Evolutionary conservation across 2,888 invertebrate genomes (phyloP), one percentile per base, ranked within the genome.

Genomic region (Nipponacmea schrenckii): DNA sequence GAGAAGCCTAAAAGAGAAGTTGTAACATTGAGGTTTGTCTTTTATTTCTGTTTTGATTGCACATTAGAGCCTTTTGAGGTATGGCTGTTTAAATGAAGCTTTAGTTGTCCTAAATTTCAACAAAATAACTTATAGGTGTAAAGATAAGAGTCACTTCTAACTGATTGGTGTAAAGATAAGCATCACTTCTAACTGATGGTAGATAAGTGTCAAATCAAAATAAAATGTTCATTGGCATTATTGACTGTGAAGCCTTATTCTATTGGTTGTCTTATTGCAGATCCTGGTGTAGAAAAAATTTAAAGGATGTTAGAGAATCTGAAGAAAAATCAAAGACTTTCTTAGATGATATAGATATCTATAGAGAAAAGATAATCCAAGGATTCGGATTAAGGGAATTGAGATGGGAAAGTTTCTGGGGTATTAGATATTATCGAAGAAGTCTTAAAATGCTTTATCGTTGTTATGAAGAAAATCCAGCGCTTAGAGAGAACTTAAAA

Each of bases 361-460:
- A 95, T 66, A 92, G 92, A 80, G 90, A 91, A 65, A 89, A 90
- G 67, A 90, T 95, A 62, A 91, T 92, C 82, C 85, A 91, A 63
- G 81, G 88, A 71, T 90, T 93, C 68, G 91, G 91, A 45, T 84
- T 94, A 17, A 90, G 90, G 50, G 91, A 93, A 77, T 91, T 94
- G 3, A 89, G 91, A 31, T 90, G 89, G 89, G 86, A 86, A 67
- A 87, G 85, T 76, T 84, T 85, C 8, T 89, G 89, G 89, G 86
- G 87, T 1, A 80, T 82, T 72, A 93, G 94, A 80, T 96, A 96
- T 86, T 96, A 95, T 83, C 91, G 95, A 81, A 96, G 96, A n/a
- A 96, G 96, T 83, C 90, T 97, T 4, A 93, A 94, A 83, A 95
- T 96, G 77, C 93, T 97, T 63, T 92, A 92, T 76, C 92, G 94